Conservation (phyloP, 2,888 invertebrate genomes). For the Spodoptera littoralis region DNA sequence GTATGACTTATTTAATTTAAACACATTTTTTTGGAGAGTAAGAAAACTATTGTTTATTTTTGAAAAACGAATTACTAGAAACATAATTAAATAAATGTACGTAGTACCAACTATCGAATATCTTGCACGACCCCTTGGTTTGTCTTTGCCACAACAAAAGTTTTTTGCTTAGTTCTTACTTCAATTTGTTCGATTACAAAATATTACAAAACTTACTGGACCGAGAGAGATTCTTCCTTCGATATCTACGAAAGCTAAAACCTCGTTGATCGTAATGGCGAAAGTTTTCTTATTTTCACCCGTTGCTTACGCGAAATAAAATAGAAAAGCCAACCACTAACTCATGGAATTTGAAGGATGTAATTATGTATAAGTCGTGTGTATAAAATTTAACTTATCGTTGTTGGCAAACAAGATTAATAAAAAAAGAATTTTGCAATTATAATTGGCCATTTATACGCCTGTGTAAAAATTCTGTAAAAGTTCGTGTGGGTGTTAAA, state of each 20-base stretch:
- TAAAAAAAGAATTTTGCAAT: neutral
- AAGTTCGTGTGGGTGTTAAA: slow-evolving; percentile 53
- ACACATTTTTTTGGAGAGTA: too few species aligned
- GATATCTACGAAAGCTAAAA: slow-evolving; percentile 19
- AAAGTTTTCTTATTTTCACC: slow-evolving; percentile 43
- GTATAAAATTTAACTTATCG: too few species aligned
- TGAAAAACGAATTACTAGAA: too few species aligned
- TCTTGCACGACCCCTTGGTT: neutral
- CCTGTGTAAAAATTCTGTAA: slow-evolving; percentile 12
- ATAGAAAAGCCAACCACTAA: slow-evolving; percentile 5
- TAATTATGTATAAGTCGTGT: too few species aligned
- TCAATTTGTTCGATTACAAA: slow-evolving; percentile 37
- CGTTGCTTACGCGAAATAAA: slow-evolving; percentile 14
- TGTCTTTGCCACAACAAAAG: slow-evolving; percentile 1
- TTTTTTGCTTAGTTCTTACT: slow-evolving; percentile 19
- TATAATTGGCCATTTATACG: neutral
- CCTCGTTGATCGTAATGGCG: slow-evolving; percentile 33
- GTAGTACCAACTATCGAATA: neutral
- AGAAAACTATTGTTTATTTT: too few species aligned
- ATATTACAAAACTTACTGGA: slow-evolving; percentile 39
- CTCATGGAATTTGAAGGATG: neutral
- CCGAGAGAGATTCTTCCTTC: slow-evolving; percentile 29
- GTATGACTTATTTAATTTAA: slow-evolving; percentile 12
- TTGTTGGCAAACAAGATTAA: neutral
- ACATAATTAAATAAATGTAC: too few species aligned